Evolutionary conservation across 2,888 invertebrate species (phyloP).

Genomic region (Calephelis perditalis): DNA sequence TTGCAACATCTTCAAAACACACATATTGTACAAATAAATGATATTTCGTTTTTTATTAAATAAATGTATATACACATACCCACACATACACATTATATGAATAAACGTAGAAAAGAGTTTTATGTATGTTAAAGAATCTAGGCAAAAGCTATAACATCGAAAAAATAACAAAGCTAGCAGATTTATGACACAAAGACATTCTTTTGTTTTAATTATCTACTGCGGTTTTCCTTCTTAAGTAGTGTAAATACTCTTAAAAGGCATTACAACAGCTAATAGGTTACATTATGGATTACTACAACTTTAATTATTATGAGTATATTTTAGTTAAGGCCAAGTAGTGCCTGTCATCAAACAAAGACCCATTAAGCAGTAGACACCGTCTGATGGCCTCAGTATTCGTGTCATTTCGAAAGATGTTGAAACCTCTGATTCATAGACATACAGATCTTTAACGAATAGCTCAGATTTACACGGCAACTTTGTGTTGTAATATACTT

Average conservation of each 20-base stretch:
- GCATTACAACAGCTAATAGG: not conserved
- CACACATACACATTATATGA: too few relatives aligned
- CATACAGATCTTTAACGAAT: conserved; percentile 20
- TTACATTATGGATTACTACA: not conserved
- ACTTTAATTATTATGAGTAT: not conserved
- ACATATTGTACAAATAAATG: too few relatives aligned
- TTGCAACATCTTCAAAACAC: too few relatives aligned
- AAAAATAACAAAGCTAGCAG: too few relatives aligned
- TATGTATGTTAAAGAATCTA: too few relatives aligned
- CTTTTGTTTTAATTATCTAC: too few relatives aligned
- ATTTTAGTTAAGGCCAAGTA: not conserved
- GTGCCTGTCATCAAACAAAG: conserved; percentile 3
- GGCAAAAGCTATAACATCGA: too few relatives aligned
- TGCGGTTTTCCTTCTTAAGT: too few relatives aligned
- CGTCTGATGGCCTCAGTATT: not conserved
- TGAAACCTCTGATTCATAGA: conserved; percentile 24
- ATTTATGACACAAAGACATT: too few relatives aligned
- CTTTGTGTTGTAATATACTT: conserved; percentile 27
- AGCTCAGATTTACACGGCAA: conserved; percentile 22
- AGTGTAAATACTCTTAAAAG: not conserved
- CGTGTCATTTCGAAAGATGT: conserved; percentile 24
- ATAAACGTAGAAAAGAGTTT: too few relatives aligned
- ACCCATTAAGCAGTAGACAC: not conserved
- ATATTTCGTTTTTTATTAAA: too few relatives aligned
- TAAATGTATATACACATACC: too few relatives aligned